Evolutionary conservation across 2,113 vertebrate genomes (phyloP).

Genomic region (Canis aureus): DNA sequence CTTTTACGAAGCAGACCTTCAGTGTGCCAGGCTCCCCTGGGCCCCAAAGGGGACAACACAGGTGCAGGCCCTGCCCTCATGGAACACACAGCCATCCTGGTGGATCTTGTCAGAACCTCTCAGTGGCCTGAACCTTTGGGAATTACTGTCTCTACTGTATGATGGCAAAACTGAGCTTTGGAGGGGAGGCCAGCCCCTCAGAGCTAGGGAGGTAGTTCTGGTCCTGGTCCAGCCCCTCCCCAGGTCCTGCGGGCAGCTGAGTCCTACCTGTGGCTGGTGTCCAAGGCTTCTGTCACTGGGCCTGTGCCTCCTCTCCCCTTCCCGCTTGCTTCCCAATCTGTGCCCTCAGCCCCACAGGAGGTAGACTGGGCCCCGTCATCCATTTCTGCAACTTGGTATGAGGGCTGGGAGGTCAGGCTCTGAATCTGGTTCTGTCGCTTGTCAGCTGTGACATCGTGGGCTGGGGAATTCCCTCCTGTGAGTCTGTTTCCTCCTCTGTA

Average conservation of each 20-base stretch:
- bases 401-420: background rate
- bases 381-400: background rate
- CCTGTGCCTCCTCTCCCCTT: background rate
- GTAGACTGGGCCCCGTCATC: too few species aligned
- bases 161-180: background rate
- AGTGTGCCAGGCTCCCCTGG: background rate
- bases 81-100: background rate
- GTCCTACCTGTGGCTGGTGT: slow-evolving; percentile 39
- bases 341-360: background rate
- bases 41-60: background rate
- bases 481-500: background rate
- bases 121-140: rapidly evolving
- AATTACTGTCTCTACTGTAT: too few species aligned
- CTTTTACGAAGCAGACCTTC: background rate
- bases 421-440: background rate
- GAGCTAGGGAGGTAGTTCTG: rapidly evolving
- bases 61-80: background rate
- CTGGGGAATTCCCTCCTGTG: background rate
- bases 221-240: background rate
- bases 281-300: background rate
- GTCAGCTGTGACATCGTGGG: background rate
- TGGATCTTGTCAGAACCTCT: background rate
- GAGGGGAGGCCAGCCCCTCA: background rate
- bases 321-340: background rate
- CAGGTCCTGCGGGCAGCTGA: background rate